phyloP scores from a whole-genome alignment of 92 coral and sea anemone genomes.

The Nematostella vectensis region DNA sequence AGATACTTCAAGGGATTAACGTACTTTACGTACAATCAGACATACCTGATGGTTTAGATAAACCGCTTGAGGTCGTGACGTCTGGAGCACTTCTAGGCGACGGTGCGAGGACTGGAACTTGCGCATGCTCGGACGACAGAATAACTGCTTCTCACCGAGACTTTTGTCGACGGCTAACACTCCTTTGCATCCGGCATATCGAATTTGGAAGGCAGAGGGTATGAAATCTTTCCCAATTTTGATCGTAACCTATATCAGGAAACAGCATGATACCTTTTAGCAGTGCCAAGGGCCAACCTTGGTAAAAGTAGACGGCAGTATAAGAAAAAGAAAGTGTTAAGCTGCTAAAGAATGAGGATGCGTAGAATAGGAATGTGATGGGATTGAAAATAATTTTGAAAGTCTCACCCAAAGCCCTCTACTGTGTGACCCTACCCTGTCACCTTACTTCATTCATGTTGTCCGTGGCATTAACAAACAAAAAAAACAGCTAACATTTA shows the following conservation, averaged over 20 bases:
- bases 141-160: constrained; percentile 46
- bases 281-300: not conserved
- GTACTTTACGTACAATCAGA: not conserved
- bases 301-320: too few species aligned
- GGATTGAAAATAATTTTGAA: too few species aligned
- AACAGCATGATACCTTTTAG: not conserved
- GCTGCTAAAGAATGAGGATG: too few species aligned
- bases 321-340: too few species aligned
- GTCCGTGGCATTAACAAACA: too few species aligned
- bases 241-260: constrained; percentile 45
- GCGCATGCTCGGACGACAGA: constrained; percentile 87
- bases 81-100: constrained; percentile 87
- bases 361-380: too few species aligned
- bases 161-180: constrained; percentile 70
- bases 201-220: constrained; percentile 95
- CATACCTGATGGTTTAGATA: constrained; percentile 71
- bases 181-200: constrained; percentile 95
- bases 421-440: too few species aligned
- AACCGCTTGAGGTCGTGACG: constrained; percentile 98
- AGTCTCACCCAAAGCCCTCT: too few species aligned
- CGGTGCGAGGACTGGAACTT: constrained; percentile 83
- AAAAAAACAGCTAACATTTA: too few species aligned
- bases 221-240: constrained; percentile 45
- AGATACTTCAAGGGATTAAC: not conserved
- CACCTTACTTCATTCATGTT: too few species aligned